Evolutionary conservation across 2,888 invertebrate species (phyloP), one percentile per base, ranked within the genome.

Genomic region (Conus canariensis): DNA sequence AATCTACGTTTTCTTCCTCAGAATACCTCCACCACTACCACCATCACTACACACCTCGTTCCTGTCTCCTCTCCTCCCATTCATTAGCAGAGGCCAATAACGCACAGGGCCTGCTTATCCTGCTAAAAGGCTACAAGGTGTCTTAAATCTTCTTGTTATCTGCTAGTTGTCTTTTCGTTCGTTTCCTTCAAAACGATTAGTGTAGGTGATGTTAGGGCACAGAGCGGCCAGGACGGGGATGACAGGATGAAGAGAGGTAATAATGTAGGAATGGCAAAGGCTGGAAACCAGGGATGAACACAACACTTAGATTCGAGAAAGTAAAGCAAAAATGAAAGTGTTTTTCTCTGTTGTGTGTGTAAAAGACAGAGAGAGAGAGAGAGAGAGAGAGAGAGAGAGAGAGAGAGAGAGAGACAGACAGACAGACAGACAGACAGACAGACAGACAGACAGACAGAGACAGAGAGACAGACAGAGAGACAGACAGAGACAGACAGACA

Each of bases 331-430:
- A 22, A n/a, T 8, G 22, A 22, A n/a, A 45, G 45, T 45, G 2
- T 4, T 45, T 45, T 45, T 45, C 4, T 45, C 45, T 45, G 45
- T 45, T 45, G 45, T 45, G 45, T 45, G 45, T 45, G 45, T 45
- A 30, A 30, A 45, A 88, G 45, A 88, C 3, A 67, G 25, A 88
- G 88, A 90, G 74, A 85, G 70, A 88, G 88, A 74, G 19, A 74
- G 88, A 85, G 60, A 74, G 88, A 88, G 59, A 90, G 77, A 77
- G 25, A 85, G 87, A 90, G 80, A 87, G 64, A 87, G 77, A 88
- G 25, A 88, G 74, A 85, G 9, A 88, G 85, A 90, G 19, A 70
- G 1, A 70, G 19, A 70, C 70, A 70, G 19, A 70, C 22, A 70
- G 19, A 70, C 22, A 70, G 19, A 70, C 64, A 64, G 12, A n/a